Percentiles rank a stretch among this genome's conserved stretches.
These are phyloP conservation scores for Aleiodes alternator DNA, from an alignment of 2,888 invertebrate genomes.

Conservation along the genomic window DNA sequence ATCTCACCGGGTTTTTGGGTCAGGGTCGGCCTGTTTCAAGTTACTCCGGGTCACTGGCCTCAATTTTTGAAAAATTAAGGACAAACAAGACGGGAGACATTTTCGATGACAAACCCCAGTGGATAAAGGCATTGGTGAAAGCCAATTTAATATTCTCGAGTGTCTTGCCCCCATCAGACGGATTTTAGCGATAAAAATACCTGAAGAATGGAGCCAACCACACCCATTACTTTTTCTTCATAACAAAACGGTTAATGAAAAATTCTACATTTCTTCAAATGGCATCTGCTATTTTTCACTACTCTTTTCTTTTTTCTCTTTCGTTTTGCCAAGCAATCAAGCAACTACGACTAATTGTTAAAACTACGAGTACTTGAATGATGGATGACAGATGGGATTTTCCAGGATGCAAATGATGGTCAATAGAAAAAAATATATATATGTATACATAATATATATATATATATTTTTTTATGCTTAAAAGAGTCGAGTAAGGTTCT, in stretches of 20 bases:
- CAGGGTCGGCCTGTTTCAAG: conserved; percentile 62
- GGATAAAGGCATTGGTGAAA: conserved; percentile 58
- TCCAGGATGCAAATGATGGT: conserved; percentile 18
- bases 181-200: conserved; percentile 36
- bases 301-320: conserved; percentile 32
- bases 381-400: conserved; percentile 32
- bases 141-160: conserved; percentile 58
- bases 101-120: conserved; percentile 38
- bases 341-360: conserved; percentile 32
- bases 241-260: not conserved
- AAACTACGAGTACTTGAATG: conserved; percentile 35
- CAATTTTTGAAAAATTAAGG: conserved; percentile 56
- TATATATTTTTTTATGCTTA: conserved; percentile 6
- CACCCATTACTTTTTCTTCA: conserved; percentile 27
- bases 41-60: conserved; percentile 69
- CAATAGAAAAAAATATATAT: conserved; percentile 1
- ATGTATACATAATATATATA: not conserved
- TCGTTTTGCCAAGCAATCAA: conserved; percentile 26
- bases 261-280: conserved; percentile 30
- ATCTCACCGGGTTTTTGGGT: conserved; percentile 58
- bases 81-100: conserved; percentile 37
- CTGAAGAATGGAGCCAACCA: conserved; percentile 33
- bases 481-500: conserved; percentile 53
- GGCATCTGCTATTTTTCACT: conserved; percentile 9
- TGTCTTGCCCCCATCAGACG: not conserved